These are phyloP conservation scores for Caenorhabditis uteleia DNA, from an alignment of 2,888 invertebrate species.

Conservation along the genomic window DNA sequence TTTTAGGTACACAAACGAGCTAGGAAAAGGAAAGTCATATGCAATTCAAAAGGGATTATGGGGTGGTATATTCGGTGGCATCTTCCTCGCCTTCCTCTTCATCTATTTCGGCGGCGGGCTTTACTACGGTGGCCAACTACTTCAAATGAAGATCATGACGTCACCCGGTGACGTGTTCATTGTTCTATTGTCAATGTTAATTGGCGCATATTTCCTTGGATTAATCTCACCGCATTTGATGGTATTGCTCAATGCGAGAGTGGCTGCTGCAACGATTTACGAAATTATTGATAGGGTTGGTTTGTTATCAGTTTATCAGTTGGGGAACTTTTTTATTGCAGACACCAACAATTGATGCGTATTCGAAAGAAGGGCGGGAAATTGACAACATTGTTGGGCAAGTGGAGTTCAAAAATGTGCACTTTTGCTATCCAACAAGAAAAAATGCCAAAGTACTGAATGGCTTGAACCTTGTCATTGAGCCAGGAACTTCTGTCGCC, in stretches of 20 bases:
- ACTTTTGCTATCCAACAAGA: slow-evolving; percentile 58
- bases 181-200: slow-evolving; percentile 47
- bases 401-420: slow-evolving; percentile 55
- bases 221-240: slow-evolving; percentile 61
- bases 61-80: slow-evolving; percentile 56
- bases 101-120: slow-evolving; percentile 51
- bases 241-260: slow-evolving; percentile 62
- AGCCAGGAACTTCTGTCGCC: slow-evolving; percentile 70
- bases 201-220: slow-evolving; percentile 61
- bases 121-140: slow-evolving; percentile 52
- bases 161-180: slow-evolving; percentile 61
- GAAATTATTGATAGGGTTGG: slow-evolving; percentile 58
- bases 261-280: slow-evolving; percentile 63
- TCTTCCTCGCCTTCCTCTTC: slow-evolving; percentile 56
- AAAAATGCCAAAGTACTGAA: slow-evolving; percentile 60
- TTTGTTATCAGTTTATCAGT: slow-evolving; percentile 4
- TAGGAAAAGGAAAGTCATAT: slow-evolving; percentile 43
- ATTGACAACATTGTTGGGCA: slow-evolving; percentile 43
- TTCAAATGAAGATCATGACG: slow-evolving; percentile 45
- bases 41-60: slow-evolving; percentile 55
- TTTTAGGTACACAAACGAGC: slow-evolving; percentile 39
- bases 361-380: slow-evolving; percentile 42
- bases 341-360: slow-evolving; percentile 54
- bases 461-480: slow-evolving; percentile 68
- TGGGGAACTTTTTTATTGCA: slow-evolving; percentile 21